Percentiles rank a stretch among this genome's conserved stretches.
Evolutionary conservation across 2,888 invertebrate species (phyloP).

Genomic region (Gymnocheta viridis): DNA sequence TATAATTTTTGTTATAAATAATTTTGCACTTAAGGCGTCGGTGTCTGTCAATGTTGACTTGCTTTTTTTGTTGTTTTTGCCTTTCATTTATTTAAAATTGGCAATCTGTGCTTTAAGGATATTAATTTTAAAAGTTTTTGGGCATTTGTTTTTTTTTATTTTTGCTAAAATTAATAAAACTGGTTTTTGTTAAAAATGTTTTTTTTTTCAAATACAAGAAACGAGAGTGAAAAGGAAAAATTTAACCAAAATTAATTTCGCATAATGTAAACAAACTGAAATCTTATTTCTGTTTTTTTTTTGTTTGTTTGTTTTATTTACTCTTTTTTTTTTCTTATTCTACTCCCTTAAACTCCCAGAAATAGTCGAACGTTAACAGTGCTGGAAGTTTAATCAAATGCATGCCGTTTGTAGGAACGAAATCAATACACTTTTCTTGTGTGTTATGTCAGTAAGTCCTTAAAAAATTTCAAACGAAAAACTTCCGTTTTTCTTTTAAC

Average conservation of each 20-base stretch:
- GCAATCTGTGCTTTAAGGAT: background rate
- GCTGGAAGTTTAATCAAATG: background rate
- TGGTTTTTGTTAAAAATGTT: conserved; percentile 16
- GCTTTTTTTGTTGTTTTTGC: background rate
- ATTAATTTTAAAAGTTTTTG: conserved; percentile 1
- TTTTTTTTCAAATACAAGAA: background rate
- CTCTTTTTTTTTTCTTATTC: conserved; percentile 19
- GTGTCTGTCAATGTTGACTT: conserved; percentile 25
- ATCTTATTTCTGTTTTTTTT: conserved; percentile 43
- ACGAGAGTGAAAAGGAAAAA: background rate
- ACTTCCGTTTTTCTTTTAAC: no score
- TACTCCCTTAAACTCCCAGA: conserved; percentile 54
- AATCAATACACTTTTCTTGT: no score
- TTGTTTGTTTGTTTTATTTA: conserved; percentile 25
- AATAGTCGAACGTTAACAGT: conserved; percentile 13
- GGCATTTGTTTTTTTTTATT: background rate
- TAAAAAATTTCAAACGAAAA: no score
- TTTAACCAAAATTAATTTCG: conserved; percentile 33
- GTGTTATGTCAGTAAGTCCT: no score
- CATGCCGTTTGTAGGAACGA: background rate
- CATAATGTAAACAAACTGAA: conserved; percentile 66
- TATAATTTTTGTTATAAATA: conserved; percentile 39
- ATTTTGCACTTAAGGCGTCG: conserved; percentile 44
- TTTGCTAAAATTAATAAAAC: conserved; percentile 26
- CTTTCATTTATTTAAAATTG: background rate